A percentile compares a stretch with the other conserved stretches of the same genome.
Conservation (phyloP, 2,113 vertebrate species). For the Spilogale gracilis region DNA sequence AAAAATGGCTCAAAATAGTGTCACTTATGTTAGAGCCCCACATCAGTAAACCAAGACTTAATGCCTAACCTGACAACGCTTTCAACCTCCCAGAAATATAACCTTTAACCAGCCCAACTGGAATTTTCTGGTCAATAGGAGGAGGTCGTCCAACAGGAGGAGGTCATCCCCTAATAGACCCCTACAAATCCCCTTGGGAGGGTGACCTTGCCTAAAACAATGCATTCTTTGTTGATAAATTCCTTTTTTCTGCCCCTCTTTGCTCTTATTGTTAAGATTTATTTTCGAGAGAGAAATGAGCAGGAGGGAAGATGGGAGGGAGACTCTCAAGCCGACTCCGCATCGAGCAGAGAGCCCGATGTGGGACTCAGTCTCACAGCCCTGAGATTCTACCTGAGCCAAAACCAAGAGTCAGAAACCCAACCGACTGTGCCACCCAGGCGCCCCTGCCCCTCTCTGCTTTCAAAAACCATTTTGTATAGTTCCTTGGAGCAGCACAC, state of each 20-base stretch:
- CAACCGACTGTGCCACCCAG: neutral
- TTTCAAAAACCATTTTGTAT: neutral
- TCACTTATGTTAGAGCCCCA: no score
- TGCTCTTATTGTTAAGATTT: neutral
- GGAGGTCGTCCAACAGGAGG: no score
- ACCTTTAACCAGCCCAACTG: no score
- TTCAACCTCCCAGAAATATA: no score
- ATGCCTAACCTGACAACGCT: no score
- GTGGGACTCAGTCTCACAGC: neutral
- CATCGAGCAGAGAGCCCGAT: neutral
- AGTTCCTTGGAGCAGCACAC: neutral
- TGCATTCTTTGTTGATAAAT: neutral
- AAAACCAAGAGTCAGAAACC: neutral
- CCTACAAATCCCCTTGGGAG: no score
- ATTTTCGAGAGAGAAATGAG: neutral
- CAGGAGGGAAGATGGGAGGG: neutral
- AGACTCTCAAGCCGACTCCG: neutral
- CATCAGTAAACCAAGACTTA: no score
- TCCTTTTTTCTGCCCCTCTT: neutral
- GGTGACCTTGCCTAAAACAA: neutral
- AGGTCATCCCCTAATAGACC: no score
- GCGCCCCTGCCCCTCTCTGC: neutral
- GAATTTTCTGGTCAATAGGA: no score
- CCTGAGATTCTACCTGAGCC: neutral
- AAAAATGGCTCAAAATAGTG: no score